A percentile compares a stretch with the other conserved stretches of the same genome.
These are phyloP conservation scores for Patiria miniata DNA, from an alignment of 35 echinoderm and acorn worm genomes.

Conservation along the genomic window DNA sequence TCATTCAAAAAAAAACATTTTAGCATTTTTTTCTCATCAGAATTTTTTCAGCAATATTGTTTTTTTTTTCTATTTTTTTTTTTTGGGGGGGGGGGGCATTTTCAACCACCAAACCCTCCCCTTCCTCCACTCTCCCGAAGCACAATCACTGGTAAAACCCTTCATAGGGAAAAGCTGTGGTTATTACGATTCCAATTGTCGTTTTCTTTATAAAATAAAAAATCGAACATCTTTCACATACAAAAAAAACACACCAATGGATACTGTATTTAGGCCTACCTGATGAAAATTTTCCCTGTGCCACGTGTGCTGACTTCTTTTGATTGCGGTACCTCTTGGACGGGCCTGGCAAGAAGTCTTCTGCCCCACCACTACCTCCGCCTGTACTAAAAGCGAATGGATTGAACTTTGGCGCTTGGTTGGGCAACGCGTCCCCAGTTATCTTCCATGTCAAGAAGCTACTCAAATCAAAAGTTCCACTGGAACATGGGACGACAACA, in stretches of 20 bases:
- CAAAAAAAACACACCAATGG: neutral
- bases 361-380: neutral
- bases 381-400: neutral
- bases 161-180: too few relatives aligned
- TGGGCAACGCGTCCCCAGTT: neutral
- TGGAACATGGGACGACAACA: neutral
- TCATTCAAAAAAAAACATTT: too few relatives aligned
- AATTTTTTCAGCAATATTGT: too few relatives aligned
- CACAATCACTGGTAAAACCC: too few relatives aligned
- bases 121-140: too few relatives aligned
- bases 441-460: neutral
- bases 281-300: neutral
- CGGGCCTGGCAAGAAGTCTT: neutral
- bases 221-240: neutral
- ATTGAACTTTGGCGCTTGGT: neutral
- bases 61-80: too few relatives aligned
- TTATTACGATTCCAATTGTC: neutral
- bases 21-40: too few relatives aligned
- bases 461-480: neutral
- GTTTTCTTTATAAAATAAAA: neutral
- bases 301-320: neutral
- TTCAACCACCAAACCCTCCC: too few relatives aligned
- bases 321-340: neutral
- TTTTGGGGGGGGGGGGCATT: too few relatives aligned
- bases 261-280: too few relatives aligned